Evolutionary conservation across 2,113 vertebrate genomes (phyloP), one percentile per base, ranked within the genome.

Genomic region (Neolamprologus tretocephalus): DNA sequence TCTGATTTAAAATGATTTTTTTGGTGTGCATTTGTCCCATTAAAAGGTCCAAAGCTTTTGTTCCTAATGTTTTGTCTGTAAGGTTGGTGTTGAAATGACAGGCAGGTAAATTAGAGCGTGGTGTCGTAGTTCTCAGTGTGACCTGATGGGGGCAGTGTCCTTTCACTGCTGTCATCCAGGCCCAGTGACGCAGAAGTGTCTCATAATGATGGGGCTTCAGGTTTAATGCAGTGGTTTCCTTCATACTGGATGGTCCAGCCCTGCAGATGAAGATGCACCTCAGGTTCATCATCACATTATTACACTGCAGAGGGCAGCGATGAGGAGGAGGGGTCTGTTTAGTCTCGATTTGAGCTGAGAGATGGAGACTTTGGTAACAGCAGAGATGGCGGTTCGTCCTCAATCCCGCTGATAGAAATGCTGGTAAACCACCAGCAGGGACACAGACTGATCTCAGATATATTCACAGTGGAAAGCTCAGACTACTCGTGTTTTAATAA

Each of bases 381-480:
- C 61, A 13, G 19, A 37, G 33, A 40, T 14, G 19, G 63, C 4
- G 33, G n/a, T 42, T 71, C 0, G 57, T 33, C 35, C 2, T 16
- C 35, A 3, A 0, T 16, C n/a, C n/a, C 1, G n/a, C 66, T 16
- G 37, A 40, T 71, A 42, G 1, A 68, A 2, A 66, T 12, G 31
- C 9, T 66, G 10, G 6, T 37, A 0, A 71, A 71, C 35, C 35
- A 2, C 4, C 66, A 23, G 37, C 35, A 71, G 12, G n/a, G 37
- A 42, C n/a, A 6, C 11, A 1, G 63, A 2, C 12, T 9, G 31
- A 37, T 9, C 37, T 71, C 37, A 71, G 37, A 71, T 53, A 63
- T 21, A 8, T 37, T 66, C 17, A 35, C 0, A 0, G 0, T 31
- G 28, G 28, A 63, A 63, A 1, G 31, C 28, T 63, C 58, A 63